Conservation (phyloP, 2,888 invertebrate genomes). For the Thysanoteuthis rhombus region DNA sequence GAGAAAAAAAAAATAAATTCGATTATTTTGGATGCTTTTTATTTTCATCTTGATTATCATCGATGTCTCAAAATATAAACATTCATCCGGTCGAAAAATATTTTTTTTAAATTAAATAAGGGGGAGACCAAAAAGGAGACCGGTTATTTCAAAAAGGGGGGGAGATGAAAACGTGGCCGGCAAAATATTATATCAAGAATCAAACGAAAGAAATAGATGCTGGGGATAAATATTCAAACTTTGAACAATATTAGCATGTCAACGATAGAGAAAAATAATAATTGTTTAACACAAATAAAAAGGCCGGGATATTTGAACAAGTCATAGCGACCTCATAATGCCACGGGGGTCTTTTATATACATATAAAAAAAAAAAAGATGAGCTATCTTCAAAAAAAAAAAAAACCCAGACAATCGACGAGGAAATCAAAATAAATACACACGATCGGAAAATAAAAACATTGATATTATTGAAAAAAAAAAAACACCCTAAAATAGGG, state of each 20-base stretch:
- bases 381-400: not conserved
- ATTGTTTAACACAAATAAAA: not conserved
- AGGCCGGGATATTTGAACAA: not conserved
- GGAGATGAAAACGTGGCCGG: constrained; percentile 20
- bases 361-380: not conserved
- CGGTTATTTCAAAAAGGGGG: not conserved
- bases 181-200: not conserved
- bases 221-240: not conserved
- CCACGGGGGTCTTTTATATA: not conserved
- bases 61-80: not conserved
- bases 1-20: not conserved
- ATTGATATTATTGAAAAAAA: not conserved
- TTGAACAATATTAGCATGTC: not conserved
- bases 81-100: not conserved
- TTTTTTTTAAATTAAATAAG: no score
- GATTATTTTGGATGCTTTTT: not conserved
- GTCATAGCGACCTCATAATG: not conserved
- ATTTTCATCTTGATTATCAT: not conserved
- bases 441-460: not conserved
- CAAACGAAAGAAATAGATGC: not conserved
- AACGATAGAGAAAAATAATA: not conserved
- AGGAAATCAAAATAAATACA: not conserved
- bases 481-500: not conserved
- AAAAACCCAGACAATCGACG: not conserved
- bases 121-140: not conserved